These are phyloP conservation scores for Agonum fuliginosum DNA, from an alignment of 2,888 invertebrate species.

Conservation along the genomic window DNA sequence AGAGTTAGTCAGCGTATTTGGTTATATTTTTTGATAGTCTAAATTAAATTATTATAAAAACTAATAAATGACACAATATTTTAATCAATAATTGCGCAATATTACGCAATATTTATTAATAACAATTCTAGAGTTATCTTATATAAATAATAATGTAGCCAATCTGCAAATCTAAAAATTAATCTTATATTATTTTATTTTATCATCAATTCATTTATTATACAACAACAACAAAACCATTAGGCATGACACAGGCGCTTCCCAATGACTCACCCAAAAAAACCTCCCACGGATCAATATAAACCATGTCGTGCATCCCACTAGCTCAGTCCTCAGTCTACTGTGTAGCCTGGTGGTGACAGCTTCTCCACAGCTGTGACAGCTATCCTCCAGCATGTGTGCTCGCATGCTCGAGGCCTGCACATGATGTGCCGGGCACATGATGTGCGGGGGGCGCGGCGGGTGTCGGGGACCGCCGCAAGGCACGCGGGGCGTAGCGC, in stretches of 20 bases:
- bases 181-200: too few species aligned
- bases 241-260: background rate
- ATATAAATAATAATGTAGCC: too few species aligned
- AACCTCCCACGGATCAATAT: background rate
- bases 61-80: background rate
- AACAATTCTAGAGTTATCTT: too few species aligned
- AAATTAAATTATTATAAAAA: background rate
- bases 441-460: conserved; percentile 24
- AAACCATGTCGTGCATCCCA: background rate
- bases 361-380: background rate
- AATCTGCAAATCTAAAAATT: too few species aligned
- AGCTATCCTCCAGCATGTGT: conserved; percentile 3
- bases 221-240: background rate
- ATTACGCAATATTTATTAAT: background rate
- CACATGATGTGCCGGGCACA: background rate
- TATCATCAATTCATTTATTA: too few species aligned
- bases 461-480: background rate
- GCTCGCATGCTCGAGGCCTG: conserved; percentile 11
- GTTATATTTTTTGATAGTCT: too few species aligned
- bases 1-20: too few species aligned
- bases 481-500: conserved; percentile 6
- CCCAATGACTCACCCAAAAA: background rate
- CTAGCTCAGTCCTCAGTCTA: conserved; percentile 10
- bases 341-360: background rate
- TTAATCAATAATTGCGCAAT: conserved; percentile 9